These are phyloP conservation scores for Bostrychus sinensis DNA, from an alignment of 2,113 vertebrate genomes.

Conservation along the genomic window DNA sequence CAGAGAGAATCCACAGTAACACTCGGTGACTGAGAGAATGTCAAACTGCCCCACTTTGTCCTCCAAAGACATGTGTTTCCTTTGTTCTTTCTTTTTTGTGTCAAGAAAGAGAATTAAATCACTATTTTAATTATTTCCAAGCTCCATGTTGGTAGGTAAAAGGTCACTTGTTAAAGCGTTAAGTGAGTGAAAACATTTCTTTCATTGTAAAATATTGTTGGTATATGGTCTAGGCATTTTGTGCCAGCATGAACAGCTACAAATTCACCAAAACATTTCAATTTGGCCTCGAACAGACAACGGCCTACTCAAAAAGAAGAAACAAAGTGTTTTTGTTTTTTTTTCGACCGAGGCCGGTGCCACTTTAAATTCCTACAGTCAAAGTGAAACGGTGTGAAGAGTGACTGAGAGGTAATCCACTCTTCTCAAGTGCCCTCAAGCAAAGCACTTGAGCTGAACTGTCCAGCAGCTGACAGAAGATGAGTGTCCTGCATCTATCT, in stretches of 20 bases:
- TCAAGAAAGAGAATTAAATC: no score
- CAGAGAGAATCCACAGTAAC: no score
- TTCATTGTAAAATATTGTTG: background rate
- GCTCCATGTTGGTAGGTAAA: no score
- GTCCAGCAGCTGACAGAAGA: constrained; percentile 22
- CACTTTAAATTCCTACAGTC: constrained; percentile 46
- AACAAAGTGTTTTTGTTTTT: constrained; percentile 47
- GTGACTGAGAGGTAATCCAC: constrained; percentile 58
- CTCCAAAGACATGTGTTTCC: no score
- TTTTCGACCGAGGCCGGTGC: constrained; percentile 22
- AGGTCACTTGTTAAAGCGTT: no score
- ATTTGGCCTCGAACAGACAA: constrained; percentile 21
- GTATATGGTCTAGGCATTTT: background rate
- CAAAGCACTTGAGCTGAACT: constrained; percentile 48
- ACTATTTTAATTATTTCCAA: no score
- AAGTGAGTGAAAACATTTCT: background rate
- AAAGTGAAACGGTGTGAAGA: constrained; percentile 45
- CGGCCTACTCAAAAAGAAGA: constrained; percentile 32
- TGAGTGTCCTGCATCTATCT: constrained; percentile 15
- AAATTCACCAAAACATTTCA: constrained; percentile 33
- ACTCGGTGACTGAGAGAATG: no score
- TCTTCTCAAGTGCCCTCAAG: constrained; percentile 65
- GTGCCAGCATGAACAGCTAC: background rate
- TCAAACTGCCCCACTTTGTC: no score
- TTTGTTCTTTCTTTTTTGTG: no score